Base-by-base conservation (phyloP, 2,888 invertebrate genomes). In the Eilema griseolum region DNA sequence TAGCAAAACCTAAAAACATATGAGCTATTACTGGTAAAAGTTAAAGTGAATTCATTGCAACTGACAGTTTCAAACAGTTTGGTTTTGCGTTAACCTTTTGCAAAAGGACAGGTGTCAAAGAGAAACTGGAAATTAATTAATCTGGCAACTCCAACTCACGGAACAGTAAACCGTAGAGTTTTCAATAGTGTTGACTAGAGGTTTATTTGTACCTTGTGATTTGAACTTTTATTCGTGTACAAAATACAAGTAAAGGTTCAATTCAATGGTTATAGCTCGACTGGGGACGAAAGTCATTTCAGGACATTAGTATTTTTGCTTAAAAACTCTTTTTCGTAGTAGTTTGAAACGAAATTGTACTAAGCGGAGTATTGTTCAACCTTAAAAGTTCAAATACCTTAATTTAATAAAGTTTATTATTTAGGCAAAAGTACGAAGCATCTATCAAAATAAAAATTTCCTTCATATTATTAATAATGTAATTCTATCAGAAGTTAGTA, bases 101-200 rank as follows among this genome's bases (percentile, higher is more conserved):
- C 61, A 66, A 72, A 73, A 71, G 20, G 72, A 61, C 80, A 80
- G 70, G 72, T 74, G 80, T 73, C 66, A 61, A 61, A 57, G 41
- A 59, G 63, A 31, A 67, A 67, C 70, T 59, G 64, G 23, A 64
- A n/a, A 61, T 71, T 73, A 68, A 76, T 81, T 70, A 74, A 82
- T 68, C 69, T 64, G 69, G 65, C 67, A 33, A 67, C 78, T 56
- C 20, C 28, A 11, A 41, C 20, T 62, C 24, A 66, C 61, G 28
- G 23, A 69, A 46, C 60, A 59, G 61, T 23, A n/a, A 37, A 52
- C 57, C 23, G 8, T 41, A 16, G 59, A 63, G 61, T 24, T 67
- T 60, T 66, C 37, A 65, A 65, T 65, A 65, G 33, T 61, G 52
- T 65, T 26, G 61, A 61, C 7, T 12, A n/a, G 64, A 14, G 10